phyloP scores from a whole-genome alignment of 1,140 invertebrate species.

The Camponotus floridanus region DNA sequence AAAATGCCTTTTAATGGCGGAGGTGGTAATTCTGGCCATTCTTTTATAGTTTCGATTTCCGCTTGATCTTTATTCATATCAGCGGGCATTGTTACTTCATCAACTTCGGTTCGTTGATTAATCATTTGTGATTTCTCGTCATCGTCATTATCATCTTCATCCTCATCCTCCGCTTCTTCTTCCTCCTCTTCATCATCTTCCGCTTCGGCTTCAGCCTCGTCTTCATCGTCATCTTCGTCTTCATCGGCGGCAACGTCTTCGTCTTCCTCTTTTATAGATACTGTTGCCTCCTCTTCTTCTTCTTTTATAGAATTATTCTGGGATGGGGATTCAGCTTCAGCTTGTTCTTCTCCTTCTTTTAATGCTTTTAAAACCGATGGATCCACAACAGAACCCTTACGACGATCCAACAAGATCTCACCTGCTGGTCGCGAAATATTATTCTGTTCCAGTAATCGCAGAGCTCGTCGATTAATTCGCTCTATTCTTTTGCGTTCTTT shows the following conservation, averaged over 20 bases:
- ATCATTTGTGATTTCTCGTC: constrained; percentile 71
- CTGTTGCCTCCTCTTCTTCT: constrained; percentile 46
- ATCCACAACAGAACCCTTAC: constrained; percentile 51
- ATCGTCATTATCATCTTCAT: constrained; percentile 75
- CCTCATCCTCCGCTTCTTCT: constrained; percentile 68
- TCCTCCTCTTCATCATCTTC: constrained; percentile 75
- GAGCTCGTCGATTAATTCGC: constrained; percentile 77
- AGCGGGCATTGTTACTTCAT: constrained; percentile 37
- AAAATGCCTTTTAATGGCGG: constrained; percentile 86
- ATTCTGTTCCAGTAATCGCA: constrained; percentile 78
- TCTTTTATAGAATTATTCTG: constrained; percentile 21
- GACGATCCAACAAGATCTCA: constrained; percentile 17
- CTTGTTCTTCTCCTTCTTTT: constrained; percentile 63
- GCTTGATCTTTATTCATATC: constrained; percentile 42
- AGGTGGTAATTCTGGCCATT: constrained; percentile 71
- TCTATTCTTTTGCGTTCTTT: constrained; percentile 79
- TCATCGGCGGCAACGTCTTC: constrained; percentile 61
- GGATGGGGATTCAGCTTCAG: background rate
- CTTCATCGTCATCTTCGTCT: constrained; percentile 73
- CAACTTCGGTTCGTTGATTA: constrained; percentile 73
- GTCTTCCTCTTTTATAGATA: constrained; percentile 39
- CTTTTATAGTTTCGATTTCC: constrained; percentile 62
- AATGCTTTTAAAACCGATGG: constrained; percentile 68
- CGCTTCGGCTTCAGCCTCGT: constrained; percentile 71
- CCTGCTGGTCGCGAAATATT: constrained; percentile 49